Evolutionary conservation across 64 coral and sea anemone genomes (phyloP).

Genomic region (Montipora foliosa): DNA sequence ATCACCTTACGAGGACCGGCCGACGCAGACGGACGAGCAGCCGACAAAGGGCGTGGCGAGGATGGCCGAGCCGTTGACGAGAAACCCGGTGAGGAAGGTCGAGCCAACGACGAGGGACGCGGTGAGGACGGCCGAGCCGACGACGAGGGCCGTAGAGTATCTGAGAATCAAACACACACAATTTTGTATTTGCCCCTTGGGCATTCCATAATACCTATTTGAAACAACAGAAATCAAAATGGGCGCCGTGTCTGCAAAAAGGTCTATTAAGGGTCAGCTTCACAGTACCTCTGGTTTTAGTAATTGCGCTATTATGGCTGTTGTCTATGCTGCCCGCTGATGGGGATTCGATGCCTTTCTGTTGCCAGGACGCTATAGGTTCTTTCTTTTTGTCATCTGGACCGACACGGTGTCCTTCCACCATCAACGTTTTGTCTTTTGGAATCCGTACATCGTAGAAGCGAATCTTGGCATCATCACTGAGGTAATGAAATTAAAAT

Average conservation of each 20-base stretch:
- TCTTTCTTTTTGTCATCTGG: slow-evolving; percentile 20
- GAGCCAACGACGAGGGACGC: slow-evolving; percentile 41
- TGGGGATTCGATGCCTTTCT: not conserved
- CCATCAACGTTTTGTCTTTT: slow-evolving; percentile 76
- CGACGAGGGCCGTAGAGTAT: slow-evolving; percentile 26
- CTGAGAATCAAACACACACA: not conserved
- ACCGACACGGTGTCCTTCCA: slow-evolving; percentile 79
- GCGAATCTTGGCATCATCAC: slow-evolving; percentile 50
- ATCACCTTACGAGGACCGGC: slow-evolving; percentile 18
- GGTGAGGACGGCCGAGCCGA: slow-evolving; percentile 7
- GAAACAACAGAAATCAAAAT: no score
- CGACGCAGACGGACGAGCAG: slow-evolving; percentile 14
- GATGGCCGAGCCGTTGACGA: slow-evolving; percentile 26
- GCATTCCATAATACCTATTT: no score
- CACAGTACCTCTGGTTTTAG: slow-evolving; percentile 10
- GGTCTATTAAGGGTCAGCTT: no score
- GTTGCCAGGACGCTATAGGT: not conserved
- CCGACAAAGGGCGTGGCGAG: slow-evolving; percentile 39
- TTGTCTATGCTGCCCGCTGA: slow-evolving; percentile 17
- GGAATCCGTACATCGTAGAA: slow-evolving; percentile 76
- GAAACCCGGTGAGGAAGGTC: slow-evolving; percentile 36
- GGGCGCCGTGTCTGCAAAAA: no score
- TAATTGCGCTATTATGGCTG: not conserved
- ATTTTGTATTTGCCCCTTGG: no score
- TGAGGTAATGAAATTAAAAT: not conserved